These are phyloP conservation scores for Trachelus stipa DNA, from an alignment of 2,888 invertebrate genomes.

Conservation along the genomic window DNA sequence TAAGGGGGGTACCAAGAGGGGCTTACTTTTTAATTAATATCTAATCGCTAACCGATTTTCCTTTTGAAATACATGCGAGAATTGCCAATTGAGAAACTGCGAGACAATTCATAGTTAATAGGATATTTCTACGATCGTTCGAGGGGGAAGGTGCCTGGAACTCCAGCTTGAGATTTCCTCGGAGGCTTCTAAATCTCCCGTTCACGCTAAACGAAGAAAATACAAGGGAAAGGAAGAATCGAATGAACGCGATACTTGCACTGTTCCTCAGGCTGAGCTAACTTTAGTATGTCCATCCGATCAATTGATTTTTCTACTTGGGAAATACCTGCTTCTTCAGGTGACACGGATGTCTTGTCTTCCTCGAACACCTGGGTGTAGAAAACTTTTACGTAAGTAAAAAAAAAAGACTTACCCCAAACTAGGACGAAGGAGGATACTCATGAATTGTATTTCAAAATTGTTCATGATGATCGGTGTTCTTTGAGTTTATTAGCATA, in stretches of 20 bases:
- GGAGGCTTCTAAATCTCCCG: constrained; percentile 38
- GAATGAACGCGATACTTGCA: neutral
- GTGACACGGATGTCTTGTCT: neutral
- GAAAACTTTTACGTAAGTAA: neutral
- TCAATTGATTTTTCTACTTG: constrained; percentile 3
- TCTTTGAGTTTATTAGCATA: constrained; percentile 17
- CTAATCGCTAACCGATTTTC: neutral
- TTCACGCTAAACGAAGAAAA: neutral
- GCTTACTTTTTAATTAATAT: neutral
- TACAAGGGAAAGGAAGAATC: constrained; percentile 3
- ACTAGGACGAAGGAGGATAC: neutral
- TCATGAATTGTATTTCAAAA: neutral
- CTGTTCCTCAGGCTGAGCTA: neutral
- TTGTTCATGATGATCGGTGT: neutral
- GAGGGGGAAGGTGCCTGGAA: constrained; percentile 33
- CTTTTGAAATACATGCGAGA: neutral
- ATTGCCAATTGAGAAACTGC: neutral
- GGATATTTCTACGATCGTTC: neutral
- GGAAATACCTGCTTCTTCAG: neutral
- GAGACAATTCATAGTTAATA: constrained; percentile 28
- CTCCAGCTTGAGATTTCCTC: constrained; percentile 51
- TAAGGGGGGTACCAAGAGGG: neutral
- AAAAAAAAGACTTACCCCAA: neutral
- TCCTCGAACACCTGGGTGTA: neutral
- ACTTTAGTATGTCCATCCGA: neutral